Base-by-base conservation (phyloP, 2,888 invertebrate species). In the Conistra vaccinii region DNA sequence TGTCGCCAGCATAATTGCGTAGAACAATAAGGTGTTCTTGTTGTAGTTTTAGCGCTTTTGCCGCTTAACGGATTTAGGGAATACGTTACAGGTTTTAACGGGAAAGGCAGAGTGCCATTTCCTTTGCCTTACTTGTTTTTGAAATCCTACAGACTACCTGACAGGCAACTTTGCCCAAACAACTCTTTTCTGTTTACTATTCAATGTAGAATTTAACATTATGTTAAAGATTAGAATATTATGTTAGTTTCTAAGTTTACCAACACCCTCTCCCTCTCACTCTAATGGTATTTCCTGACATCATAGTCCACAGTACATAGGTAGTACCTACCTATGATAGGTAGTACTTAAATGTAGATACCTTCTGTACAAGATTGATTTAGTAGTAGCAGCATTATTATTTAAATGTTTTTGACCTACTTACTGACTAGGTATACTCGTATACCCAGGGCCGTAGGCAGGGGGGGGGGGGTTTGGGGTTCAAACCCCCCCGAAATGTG, bases 1-100 rank as follows among this genome's bases (percentile, higher is more conserved):
- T 60, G 72, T 76, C 68, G 81, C 69, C 57, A 83, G 77, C 60
- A 76, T 82, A 77, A 84, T 80, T 81, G 76, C 67, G 69, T 74
- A 62, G 73, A 83, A 87, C 87, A 87, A 84, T 87, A 85, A 83
- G 73, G 57, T 74, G 71, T 78, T 83, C 70, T 69, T 80, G 69
- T 83, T 70, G 73, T 35, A 65, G 66, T 76, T 69, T 73, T 77
- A 63, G 69, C 65, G 39, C 61, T 67, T 63, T 66, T 69, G 35
- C 69, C 26, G 63, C 42, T 32, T 78, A 74, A 63, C 72, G 61
- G 65, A 72, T 67, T 72, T 66, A 65, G 45, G 29, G 57, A 76
- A 73, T 32, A 67, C 12, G 48, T 55, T 29, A 55, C n/a, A 42
- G 2, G 42, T 67, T 60, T 61, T 23, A 55, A 7, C 5, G 14